Percentiles rank a stretch among this genome's conserved stretches.
Evolutionary conservation across 2,888 invertebrate genomes (phyloP).

Genomic region (Pasiphila rectangulata): DNA sequence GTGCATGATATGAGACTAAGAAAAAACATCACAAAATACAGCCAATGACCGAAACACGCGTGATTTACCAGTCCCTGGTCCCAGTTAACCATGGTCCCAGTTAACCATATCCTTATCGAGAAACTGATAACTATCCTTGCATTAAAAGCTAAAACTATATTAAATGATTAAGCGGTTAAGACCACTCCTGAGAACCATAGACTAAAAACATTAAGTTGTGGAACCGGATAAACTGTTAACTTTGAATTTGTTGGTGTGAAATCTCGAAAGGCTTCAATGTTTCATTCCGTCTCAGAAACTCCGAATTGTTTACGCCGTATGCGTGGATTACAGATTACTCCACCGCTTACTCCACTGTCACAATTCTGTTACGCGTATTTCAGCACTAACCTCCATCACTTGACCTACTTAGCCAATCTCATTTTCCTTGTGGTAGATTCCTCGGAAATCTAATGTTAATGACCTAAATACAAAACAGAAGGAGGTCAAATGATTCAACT

Average conservation of each 20-base stretch:
- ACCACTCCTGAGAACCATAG: no score
- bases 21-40: no score
- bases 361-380: constrained; percentile 51
- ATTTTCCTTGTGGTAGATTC: constrained; percentile 67
- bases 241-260: constrained; percentile 15
- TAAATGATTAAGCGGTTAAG: no score
- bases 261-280: constrained; percentile 16
- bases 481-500: constrained; percentile 32
- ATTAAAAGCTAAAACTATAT: no score
- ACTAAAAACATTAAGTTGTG: no score
- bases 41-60: no score
- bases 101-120: no score
- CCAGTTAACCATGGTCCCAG: no score
- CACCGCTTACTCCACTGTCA: constrained; percentile 46
- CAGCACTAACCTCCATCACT: constrained; percentile 42
- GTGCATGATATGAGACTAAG: no score
- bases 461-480: constrained; percentile 56
- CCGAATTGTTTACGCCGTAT: constrained; percentile 29
- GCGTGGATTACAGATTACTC: constrained; percentile 36
- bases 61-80: no score
- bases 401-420: constrained; percentile 59
- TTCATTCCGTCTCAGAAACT: constrained; percentile 26
- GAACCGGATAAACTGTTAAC: constrained; percentile 7
- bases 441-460: constrained; percentile 68
- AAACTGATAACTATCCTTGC: no score